Evolutionary conservation across 1,140 invertebrate species (phyloP).

Genomic region (Bombyx mandarina): DNA sequence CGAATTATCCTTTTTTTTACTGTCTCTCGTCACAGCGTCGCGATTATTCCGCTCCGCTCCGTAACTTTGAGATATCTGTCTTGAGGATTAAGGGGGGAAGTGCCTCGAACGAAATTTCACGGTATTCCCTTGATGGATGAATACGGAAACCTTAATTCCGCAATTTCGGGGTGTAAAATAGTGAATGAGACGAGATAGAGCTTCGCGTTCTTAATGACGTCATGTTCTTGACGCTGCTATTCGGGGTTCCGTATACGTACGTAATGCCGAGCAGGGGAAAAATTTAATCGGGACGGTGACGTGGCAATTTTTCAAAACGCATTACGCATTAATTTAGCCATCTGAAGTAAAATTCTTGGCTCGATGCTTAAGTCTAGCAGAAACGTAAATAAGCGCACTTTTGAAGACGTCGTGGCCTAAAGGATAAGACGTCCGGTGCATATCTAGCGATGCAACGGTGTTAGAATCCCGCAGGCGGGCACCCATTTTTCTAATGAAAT

Average conservation of each 20-base stretch:
- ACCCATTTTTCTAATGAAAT: too few relatives aligned
- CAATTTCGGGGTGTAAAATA: conserved; percentile 52
- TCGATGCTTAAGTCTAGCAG: too few relatives aligned
- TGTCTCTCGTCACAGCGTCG: conserved; percentile 38
- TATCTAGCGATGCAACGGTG: too few relatives aligned
- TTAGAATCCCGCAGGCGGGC: too few relatives aligned
- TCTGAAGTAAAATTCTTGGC: too few relatives aligned
- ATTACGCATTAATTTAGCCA: too few relatives aligned
- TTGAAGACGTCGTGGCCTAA: too few relatives aligned
- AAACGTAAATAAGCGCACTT: too few relatives aligned
- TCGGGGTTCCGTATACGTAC: background rate
- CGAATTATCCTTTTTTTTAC: conserved; percentile 9
- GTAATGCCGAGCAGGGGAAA: too few relatives aligned
- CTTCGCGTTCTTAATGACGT: conserved; percentile 29
- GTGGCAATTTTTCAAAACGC: too few relatives aligned
- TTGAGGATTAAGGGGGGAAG: conserved; percentile 58
- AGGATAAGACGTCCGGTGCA: too few relatives aligned
- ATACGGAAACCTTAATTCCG: conserved; percentile 53
- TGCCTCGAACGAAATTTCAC: conserved; percentile 55
- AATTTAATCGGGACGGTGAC: too few relatives aligned
- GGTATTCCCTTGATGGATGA: conserved; percentile 59
- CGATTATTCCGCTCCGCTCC: conserved; percentile 54
- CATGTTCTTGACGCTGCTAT: conserved; percentile 19
- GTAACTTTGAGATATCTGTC: conserved; percentile 64
- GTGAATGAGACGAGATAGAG: conserved; percentile 32